Base-by-base conservation (phyloP, 2,888 invertebrate species). In the Holacanthella duospinosa region DNA sequence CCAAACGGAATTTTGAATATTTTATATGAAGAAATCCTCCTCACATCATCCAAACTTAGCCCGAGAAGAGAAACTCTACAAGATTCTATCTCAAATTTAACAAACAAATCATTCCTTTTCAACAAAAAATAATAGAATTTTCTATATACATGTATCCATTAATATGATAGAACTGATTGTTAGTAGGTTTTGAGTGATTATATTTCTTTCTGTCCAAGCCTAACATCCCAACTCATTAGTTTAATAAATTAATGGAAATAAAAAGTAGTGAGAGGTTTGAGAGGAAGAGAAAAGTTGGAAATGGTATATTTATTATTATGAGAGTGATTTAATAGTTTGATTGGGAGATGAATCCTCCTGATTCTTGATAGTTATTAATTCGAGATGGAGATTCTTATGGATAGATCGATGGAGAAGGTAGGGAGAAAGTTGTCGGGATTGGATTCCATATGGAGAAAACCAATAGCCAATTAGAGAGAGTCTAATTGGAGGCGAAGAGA, bases 391-490 rank as follows among this genome's bases (percentile, higher is more conserved):
- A 36, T 36, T 6, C 4, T 48, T 48, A 48, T 48, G n/a, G 6
- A 21, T 9, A 48, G 21, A 48, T 48, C 48, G 48, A 48, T 48
- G 21, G 48, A 21, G 48, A 48, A 48, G 48, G 48, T 48, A 48
- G 12, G 48, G 48, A n/a, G 48, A 48, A 48, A 48, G 19, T 48
- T 21, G 19, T 48, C 19, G 48, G 21, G 48, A 4, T n/a, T 9
- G 48, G 21, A 48, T 48, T 48, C 48, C 48, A 48, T 21, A 48
- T 21, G 58, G 16, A 27, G 59, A 59, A 59, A 59, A 59, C 59
- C 59, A 59, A 59, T 59, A 59, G 59, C 59, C 59, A 59, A 59
- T 59, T 59, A 59, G 19, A 21, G 21, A 21, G 48, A 21, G 4
- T 21, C 48, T 48, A 48, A 48, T 48, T 48, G 48, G 4, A 48